Conservation (phyloP, 1,140 invertebrate species). For the Tachypleus tridentatus region DNA sequence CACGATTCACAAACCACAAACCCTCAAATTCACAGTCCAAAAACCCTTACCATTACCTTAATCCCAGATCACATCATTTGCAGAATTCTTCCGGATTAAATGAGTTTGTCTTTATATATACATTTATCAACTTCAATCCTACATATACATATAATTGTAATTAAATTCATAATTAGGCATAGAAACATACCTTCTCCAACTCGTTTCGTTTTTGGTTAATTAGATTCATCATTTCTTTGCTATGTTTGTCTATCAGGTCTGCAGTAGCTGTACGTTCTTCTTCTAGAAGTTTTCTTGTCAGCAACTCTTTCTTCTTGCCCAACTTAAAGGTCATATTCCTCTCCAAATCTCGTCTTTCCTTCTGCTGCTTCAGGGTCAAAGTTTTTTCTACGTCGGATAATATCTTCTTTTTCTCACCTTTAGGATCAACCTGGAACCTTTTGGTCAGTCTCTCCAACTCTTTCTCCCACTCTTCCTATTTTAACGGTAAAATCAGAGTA, state of each 20-base stretch:
- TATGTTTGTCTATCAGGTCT: slow-evolving; percentile 82
- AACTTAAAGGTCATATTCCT: slow-evolving; percentile 86
- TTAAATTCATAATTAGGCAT: too few relatives aligned
- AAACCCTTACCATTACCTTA: too few relatives aligned
- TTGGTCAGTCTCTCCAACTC: slow-evolving; percentile 35
- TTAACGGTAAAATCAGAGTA: too few relatives aligned
- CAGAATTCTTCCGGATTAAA: too few relatives aligned
- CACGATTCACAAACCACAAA: too few relatives aligned
- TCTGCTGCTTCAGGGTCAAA: slow-evolving; percentile 45
- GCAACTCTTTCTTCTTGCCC: slow-evolving; percentile 80
- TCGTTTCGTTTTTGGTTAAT: slow-evolving; percentile 80
- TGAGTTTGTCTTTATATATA: too few relatives aligned
- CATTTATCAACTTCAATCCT: too few relatives aligned
- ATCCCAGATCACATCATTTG: too few relatives aligned
- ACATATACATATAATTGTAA: too few relatives aligned
- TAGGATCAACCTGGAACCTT: slow-evolving; percentile 39
- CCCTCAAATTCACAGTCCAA: too few relatives aligned
- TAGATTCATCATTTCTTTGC: slow-evolving; percentile 85
- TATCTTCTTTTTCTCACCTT: slow-evolving; percentile 59
- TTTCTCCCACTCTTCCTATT: too few relatives aligned
- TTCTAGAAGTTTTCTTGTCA: slow-evolving; percentile 80
- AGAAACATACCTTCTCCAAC: slow-evolving; percentile 5
- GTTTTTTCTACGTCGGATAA: slow-evolving; percentile 28
- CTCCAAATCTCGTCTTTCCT: slow-evolving; percentile 77
- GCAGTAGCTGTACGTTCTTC: slow-evolving; percentile 84